phyloP scores from a whole-genome alignment of 2,113 vertebrate genomes.

The Poicephalus gulielmi region DNA sequence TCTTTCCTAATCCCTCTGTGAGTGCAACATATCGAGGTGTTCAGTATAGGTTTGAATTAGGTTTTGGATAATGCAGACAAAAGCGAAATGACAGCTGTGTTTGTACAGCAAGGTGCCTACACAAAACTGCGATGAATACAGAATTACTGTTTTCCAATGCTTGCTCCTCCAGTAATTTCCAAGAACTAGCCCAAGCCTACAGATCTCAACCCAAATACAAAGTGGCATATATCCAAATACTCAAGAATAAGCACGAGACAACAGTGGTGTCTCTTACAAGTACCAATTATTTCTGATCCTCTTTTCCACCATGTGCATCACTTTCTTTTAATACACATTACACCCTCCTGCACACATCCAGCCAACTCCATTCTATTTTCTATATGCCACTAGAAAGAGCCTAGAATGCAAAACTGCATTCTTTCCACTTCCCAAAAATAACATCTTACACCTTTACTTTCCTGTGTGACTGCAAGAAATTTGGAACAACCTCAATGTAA shows the following conservation, averaged over 20 bases:
- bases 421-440: background rate
- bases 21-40: background rate
- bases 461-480: background rate
- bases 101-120: background rate
- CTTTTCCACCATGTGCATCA: background rate
- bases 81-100: background rate
- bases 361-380: background rate
- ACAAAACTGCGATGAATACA: background rate
- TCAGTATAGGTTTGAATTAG: background rate
- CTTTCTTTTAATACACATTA: background rate
- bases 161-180: background rate
- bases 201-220: background rate
- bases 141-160: background rate
- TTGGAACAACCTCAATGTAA: background rate
- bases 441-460: background rate
- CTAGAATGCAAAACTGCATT: background rate
- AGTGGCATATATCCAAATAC: background rate
- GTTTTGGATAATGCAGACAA: background rate
- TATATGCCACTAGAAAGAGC: background rate
- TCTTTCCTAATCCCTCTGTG: background rate
- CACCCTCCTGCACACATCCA: background rate
- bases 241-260: background rate
- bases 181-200: background rate
- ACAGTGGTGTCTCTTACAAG: background rate
- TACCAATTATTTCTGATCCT: background rate